Percentiles rank a stretch among this genome's conserved stretches.
These are phyloP conservation scores for Drosophila dunni DNA, from an alignment of 1,140 invertebrate species.

Conservation along the genomic window DNA sequence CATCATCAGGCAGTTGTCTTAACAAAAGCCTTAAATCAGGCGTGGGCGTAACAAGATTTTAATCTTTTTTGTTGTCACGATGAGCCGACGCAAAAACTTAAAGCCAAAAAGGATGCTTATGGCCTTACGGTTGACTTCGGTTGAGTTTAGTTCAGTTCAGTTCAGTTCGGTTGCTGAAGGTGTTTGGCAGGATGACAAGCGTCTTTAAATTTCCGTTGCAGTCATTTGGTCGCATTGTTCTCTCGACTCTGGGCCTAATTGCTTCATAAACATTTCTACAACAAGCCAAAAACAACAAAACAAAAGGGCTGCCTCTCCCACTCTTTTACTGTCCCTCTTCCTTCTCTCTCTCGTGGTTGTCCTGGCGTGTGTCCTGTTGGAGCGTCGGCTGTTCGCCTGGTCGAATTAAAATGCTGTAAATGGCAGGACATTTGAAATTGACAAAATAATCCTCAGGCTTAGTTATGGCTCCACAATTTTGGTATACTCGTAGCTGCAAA, in stretches of 20 bases:
- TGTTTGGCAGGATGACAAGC: conserved; percentile 44
- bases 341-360: background rate
- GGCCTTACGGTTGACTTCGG: conserved; percentile 49
- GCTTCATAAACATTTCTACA: conserved; percentile 82
- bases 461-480: conserved; percentile 65
- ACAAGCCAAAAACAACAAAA: conserved; percentile 51
- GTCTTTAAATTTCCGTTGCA: conserved; percentile 74
- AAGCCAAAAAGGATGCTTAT: conserved; percentile 47
- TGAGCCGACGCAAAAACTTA: conserved; percentile 70
- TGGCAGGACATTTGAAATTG: conserved; percentile 83
- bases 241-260: conserved; percentile 71
- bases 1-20: conserved; percentile 38
- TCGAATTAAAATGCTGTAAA: conserved; percentile 79
- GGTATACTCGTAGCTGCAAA: conserved; percentile 3
- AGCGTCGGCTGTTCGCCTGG: conserved; percentile 21
- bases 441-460: conserved; percentile 81
- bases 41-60: conserved; percentile 75
- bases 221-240: conserved; percentile 78
- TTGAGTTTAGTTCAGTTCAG: conserved; percentile 23
- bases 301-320: conserved; percentile 47
- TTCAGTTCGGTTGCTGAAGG: conserved; percentile 7
- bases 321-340: background rate
- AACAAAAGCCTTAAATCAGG: conserved; percentile 64
- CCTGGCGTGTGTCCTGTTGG: background rate
- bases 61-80: conserved; percentile 78